Evolutionary conservation across 2,888 invertebrate genomes (phyloP).

Genomic region (Euspilapteryx auroguttella): DNA sequence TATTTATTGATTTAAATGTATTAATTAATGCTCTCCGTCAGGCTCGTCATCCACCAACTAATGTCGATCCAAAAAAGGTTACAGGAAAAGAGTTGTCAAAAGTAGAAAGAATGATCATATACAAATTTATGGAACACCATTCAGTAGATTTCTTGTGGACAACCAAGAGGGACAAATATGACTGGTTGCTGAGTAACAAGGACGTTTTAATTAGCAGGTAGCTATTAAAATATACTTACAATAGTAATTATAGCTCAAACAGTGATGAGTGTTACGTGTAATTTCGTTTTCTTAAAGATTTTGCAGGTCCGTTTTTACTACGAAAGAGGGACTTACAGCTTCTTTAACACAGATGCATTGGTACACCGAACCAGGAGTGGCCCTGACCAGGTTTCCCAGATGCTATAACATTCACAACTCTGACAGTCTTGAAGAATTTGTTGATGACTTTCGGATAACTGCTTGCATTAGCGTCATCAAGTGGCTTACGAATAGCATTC

Average conservation of each 20-base stretch:
- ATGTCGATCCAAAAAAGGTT: slow-evolving; percentile 39
- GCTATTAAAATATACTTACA: slow-evolving; percentile 21
- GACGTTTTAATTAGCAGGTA: slow-evolving; percentile 57
- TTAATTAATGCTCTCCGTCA: too few species aligned
- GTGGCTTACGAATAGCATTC: slow-evolving; percentile 67
- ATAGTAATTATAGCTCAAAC: too few species aligned
- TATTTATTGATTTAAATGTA: too few species aligned
- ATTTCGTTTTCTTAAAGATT: slow-evolving; percentile 66
- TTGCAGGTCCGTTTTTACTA: slow-evolving; percentile 85
- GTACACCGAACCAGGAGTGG: slow-evolving; percentile 80
- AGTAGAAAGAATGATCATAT: slow-evolving; percentile 71
- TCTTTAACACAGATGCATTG: slow-evolving; percentile 82
- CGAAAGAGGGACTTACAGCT: slow-evolving; percentile 85
- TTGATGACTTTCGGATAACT: slow-evolving; percentile 88
- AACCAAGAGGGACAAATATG: slow-evolving; percentile 79
- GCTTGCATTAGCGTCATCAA: slow-evolving; percentile 84
- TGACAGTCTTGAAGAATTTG: slow-evolving; percentile 80
- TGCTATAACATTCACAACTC: slow-evolving; percentile 83
- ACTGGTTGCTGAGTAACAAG: slow-evolving; percentile 65
- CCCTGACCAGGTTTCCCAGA: slow-evolving; percentile 81
- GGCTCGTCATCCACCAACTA: slow-evolving; percentile 38
- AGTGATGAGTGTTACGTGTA: too few species aligned
- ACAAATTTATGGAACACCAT: slow-evolving; percentile 76
- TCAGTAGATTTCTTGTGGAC: slow-evolving; percentile 91
- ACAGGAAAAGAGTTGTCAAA: slow-evolving; percentile 56